Evolutionary conservation across 2,113 vertebrate species (phyloP).

Genomic region (Pomatostomus ruficeps): DNA sequence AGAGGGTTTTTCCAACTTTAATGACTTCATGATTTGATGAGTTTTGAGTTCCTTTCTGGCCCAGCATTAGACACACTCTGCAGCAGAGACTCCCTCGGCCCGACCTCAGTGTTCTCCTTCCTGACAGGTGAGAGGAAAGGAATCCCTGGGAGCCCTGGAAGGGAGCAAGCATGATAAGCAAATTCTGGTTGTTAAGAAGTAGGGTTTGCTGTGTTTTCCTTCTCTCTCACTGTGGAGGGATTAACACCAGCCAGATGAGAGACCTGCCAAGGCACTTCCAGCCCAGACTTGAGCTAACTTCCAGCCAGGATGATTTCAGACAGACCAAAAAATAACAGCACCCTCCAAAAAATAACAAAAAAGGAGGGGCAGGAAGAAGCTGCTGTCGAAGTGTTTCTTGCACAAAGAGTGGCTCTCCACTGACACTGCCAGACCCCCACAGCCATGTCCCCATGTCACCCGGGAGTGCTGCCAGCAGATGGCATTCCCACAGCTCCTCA

Average conservation of each 20-base stretch:
- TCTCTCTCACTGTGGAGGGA: not conserved
- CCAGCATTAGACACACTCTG: not conserved
- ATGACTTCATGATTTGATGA: not conserved
- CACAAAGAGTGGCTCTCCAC: no score
- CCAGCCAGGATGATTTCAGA: not conserved
- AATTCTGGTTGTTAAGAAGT: not conserved
- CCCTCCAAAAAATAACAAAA: no score
- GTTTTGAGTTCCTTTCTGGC: not conserved
- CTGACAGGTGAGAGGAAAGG: not conserved
- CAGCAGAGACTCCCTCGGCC: not conserved
- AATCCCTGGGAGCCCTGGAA: not conserved
- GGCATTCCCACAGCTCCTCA: no score
- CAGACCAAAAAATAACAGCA: no score
- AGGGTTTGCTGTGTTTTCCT: not conserved
- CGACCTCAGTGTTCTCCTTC: accelerated
- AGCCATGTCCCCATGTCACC: no score
- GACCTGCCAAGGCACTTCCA: not conserved
- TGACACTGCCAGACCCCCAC: no score
- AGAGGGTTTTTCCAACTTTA: not conserved
- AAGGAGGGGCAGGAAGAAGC: no score
- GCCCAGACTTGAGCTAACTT: not conserved
- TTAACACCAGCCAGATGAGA: not conserved
- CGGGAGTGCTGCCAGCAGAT: no score
- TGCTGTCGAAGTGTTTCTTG: no score
- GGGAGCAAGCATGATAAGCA: not conserved